Evolutionary conservation across 2,113 vertebrate species (phyloP).

Genomic region (Syngnathus scovelli): DNA sequence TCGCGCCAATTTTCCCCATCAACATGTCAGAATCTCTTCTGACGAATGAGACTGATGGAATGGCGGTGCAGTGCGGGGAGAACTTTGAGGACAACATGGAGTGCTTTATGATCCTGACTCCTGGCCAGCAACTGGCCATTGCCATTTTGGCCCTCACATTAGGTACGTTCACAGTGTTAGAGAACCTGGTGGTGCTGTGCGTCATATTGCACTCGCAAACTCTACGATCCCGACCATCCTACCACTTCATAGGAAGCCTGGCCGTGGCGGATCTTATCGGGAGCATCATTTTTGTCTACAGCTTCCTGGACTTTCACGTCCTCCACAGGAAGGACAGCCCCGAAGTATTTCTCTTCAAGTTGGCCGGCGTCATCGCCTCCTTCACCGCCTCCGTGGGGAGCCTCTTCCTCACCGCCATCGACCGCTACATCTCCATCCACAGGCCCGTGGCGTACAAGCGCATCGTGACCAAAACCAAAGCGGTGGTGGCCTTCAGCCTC

Average conservation of each 20-base stretch:
- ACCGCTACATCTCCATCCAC: conserved; percentile 96
- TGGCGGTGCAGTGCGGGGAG: conserved; percentile 82
- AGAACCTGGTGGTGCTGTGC: conserved; percentile 90
- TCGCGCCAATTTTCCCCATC: conserved; percentile 75
- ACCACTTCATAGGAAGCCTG: conserved; percentile 97
- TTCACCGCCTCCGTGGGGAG: conserved; percentile 96
- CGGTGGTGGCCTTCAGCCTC: conserved; percentile 90
- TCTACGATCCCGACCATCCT: conserved; percentile 90
- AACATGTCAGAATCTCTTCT: conserved; percentile 82
- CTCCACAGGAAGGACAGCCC: conserved; percentile 94
- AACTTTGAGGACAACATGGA: conserved; percentile 96
- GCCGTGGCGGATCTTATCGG: conserved; percentile 93
- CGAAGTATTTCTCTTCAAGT: conserved; percentile 91
- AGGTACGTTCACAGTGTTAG: conserved; percentile 93
- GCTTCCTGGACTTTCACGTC: conserved; percentile 97
- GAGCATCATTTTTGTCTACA: conserved; percentile 98
- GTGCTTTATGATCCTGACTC: conserved; percentile 98
- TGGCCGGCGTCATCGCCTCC: conserved; percentile 93
- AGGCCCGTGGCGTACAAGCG: conserved; percentile 91
- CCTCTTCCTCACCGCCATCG: conserved; percentile 96
- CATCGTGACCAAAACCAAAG: conserved; percentile 93
- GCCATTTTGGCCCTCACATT: conserved; percentile 87
- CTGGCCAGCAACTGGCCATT: conserved; percentile 88
- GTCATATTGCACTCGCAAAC: conserved; percentile 93
- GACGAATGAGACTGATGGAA: conserved; percentile 74